phyloP scores from a whole-genome alignment of 1,140 invertebrate genomes.

The Hylaeus volcanicus region DNA sequence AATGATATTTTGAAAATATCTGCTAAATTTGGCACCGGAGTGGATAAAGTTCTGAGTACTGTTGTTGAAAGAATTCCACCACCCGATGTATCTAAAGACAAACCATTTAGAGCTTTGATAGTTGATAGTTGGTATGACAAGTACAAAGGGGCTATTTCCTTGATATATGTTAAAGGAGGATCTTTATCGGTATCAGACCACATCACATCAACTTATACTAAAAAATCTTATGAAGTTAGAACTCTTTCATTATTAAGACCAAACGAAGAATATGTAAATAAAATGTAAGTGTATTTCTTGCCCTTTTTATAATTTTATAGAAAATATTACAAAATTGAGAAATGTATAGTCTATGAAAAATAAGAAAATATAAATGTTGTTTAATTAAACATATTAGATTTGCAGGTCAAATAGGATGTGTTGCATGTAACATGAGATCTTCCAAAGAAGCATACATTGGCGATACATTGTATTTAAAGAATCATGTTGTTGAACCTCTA shows the following conservation, averaged over 20 bases:
- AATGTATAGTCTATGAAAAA: not conserved
- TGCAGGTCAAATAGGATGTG: slow-evolving; percentile 90
- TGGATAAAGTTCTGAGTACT: slow-evolving; percentile 88
- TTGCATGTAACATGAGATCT: slow-evolving; percentile 91
- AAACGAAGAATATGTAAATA: slow-evolving; percentile 85
- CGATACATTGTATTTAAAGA: slow-evolving; percentile 88
- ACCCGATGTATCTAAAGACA: slow-evolving; percentile 83
- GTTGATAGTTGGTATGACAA: slow-evolving; percentile 98
- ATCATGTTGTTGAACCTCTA: slow-evolving; percentile 82
- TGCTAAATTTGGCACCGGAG: slow-evolving; percentile 93
- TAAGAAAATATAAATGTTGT: not conserved
- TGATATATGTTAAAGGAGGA: slow-evolving; percentile 91
- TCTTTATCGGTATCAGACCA: slow-evolving; percentile 85
- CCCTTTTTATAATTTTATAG: slow-evolving; percentile 7
- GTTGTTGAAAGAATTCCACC: slow-evolving; percentile 90
- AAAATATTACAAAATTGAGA: slow-evolving; percentile 9
- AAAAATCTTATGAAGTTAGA: slow-evolving; percentile 89
- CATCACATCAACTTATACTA: slow-evolving; percentile 84
- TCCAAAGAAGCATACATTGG: slow-evolving; percentile 91
- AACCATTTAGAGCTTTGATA: slow-evolving; percentile 89
- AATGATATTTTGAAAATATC: slow-evolving; percentile 88
- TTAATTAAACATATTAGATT: slow-evolving; percentile 1
- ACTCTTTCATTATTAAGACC: slow-evolving; percentile 91
- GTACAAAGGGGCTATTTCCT: slow-evolving; percentile 91
- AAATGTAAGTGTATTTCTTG: slow-evolving; percentile 83